A percentile compares a stretch with the other conserved stretches of the same genome.
Conservation (phyloP, 2,888 invertebrate genomes). For the Octonoba sinensis region DNA sequence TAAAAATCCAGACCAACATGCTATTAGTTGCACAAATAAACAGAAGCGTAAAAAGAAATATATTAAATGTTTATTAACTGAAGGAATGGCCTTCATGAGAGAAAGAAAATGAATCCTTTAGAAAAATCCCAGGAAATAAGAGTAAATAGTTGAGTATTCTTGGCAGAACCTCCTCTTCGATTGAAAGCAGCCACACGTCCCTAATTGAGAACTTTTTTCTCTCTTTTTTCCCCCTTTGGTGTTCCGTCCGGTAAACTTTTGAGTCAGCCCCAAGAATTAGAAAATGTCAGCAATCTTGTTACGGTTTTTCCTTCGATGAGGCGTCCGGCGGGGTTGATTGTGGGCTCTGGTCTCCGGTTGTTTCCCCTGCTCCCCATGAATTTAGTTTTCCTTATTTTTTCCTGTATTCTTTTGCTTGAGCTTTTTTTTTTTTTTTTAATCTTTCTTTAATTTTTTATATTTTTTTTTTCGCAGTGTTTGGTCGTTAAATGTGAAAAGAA, state of each 20-base stretch:
- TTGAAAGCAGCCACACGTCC: constrained; percentile 47
- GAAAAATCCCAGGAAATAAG: constrained; percentile 23
- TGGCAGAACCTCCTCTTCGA: constrained; percentile 29
- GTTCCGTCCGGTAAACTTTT: too few species aligned
- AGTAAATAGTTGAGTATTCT: constrained; percentile 45
- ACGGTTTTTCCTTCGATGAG: background rate
- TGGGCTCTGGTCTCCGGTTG: too few species aligned
- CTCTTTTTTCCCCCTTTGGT: constrained; percentile 18
- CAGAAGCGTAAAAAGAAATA: too few species aligned
- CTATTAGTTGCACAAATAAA: too few species aligned
- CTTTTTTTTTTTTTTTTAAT: constrained; percentile 12
- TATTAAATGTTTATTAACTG: too few species aligned
- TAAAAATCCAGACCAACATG: too few species aligned
- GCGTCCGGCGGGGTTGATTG: too few species aligned
- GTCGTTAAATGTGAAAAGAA: too few species aligned
- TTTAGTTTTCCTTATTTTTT: constrained; percentile 2
- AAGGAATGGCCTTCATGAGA: background rate
- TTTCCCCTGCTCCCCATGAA: too few species aligned
- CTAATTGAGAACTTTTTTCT: constrained; percentile 35
- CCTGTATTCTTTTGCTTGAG: background rate
- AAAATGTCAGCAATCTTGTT: background rate
- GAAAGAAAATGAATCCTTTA: background rate
- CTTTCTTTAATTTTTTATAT: constrained; percentile 7
- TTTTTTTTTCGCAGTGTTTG: background rate
- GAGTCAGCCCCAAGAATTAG: constrained; percentile 4